These are phyloP conservation scores for Arothron firmamentum DNA, from an alignment of 2,113 vertebrate species.

Conservation along the genomic window DNA sequence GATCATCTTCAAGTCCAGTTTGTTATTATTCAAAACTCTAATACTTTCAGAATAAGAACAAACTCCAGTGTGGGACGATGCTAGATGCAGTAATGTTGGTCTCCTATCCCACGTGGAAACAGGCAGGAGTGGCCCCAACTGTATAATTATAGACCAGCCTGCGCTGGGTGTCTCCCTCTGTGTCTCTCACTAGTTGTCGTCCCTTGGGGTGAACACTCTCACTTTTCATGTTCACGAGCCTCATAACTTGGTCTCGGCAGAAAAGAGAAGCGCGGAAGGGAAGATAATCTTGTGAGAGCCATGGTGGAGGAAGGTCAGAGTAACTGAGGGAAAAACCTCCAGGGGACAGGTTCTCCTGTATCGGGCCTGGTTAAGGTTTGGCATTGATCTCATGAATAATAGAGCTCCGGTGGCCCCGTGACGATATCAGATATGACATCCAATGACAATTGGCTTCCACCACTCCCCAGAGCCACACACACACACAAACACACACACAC, in stretches of 20 bases:
- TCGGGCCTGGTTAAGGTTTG: conserved; percentile 50
- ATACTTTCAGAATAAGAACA: too few species aligned
- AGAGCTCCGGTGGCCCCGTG: conserved; percentile 42
- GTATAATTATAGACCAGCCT: neutral
- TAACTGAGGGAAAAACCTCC: conserved; percentile 8
- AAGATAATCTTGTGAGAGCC: conserved; percentile 37
- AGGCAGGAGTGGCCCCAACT: neutral
- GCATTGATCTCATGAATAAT: conserved; percentile 73
- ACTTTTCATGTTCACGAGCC: conserved; percentile 43
- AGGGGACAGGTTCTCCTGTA: conserved; percentile 28
- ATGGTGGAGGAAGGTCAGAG: neutral
- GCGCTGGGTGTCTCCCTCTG: conserved; percentile 18
- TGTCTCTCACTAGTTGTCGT: conserved; percentile 27
- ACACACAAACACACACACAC: conserved; percentile 15
- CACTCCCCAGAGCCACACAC: conserved; percentile 28
- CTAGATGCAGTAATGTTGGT: too few species aligned
- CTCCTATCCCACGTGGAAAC: neutral
- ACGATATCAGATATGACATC: conserved; percentile 63
- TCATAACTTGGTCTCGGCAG: conserved; percentile 19
- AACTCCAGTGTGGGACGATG: too few species aligned
- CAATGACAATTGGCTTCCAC: conserved; percentile 26
- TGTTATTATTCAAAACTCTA: too few species aligned
- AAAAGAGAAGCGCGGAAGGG: conserved; percentile 4
- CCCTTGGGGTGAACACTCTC: conserved; percentile 41
- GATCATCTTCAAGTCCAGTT: too few species aligned